Evolutionary conservation across 2,888 invertebrate genomes (phyloP).

Genomic region (Amphipyra tragopoginis): DNA sequence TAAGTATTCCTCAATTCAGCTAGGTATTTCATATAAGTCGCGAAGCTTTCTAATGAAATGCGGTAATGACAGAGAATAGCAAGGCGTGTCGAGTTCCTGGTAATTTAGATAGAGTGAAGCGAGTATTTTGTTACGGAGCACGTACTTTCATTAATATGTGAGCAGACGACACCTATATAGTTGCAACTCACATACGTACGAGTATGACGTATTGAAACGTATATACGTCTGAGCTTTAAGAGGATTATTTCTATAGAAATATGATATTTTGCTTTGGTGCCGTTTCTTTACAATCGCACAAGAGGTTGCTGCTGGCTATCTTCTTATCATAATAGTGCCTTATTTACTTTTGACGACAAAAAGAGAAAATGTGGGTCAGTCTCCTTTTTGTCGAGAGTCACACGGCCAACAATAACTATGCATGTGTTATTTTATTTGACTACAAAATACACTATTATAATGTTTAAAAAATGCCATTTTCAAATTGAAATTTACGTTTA

Average conservation of each 20-base stretch:
- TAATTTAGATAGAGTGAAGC: slow-evolving; percentile 30
- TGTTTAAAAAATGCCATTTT: too few species aligned
- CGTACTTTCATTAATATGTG: slow-evolving; percentile 27
- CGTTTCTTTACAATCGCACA: too few species aligned
- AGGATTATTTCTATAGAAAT: background rate
- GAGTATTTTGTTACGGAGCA: slow-evolving; percentile 25
- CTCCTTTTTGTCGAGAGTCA: too few species aligned
- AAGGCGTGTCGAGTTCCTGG: slow-evolving; percentile 29
- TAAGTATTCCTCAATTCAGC: slow-evolving; percentile 19
- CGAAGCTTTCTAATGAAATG: slow-evolving; percentile 33
- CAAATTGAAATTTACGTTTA: too few species aligned
- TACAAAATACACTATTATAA: too few species aligned
- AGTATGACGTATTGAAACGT: too few species aligned
- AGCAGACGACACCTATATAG: slow-evolving; percentile 2
- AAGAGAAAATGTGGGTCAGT: too few species aligned
- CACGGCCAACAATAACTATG: too few species aligned
- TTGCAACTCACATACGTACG: slow-evolving; percentile 12
- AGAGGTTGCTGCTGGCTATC: too few species aligned
- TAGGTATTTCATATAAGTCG: background rate
- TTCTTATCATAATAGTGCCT: too few species aligned
- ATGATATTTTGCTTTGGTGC: background rate
- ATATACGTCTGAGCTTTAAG: background rate
- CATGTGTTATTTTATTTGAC: too few species aligned
- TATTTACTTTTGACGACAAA: too few species aligned
- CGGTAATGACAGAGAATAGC: slow-evolving; percentile 35